These are phyloP conservation scores for Cordilura impudica DNA, from an alignment of 2,888 invertebrate species.

Conservation along the genomic window DNA sequence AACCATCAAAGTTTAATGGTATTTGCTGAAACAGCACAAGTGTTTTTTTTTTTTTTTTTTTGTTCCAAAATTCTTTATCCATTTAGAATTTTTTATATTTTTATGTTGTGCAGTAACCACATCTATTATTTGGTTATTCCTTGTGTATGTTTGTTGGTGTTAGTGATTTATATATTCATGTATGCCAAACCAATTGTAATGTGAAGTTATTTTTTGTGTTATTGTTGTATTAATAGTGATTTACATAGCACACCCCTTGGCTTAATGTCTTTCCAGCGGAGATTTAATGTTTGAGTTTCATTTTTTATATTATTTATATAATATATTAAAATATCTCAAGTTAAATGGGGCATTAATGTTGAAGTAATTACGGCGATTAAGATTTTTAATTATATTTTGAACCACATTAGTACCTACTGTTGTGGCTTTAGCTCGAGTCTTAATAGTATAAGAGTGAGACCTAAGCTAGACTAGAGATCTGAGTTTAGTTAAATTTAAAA, in stretches of 20 bases:
- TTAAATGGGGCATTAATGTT: not conserved
- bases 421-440: too few relatives aligned
- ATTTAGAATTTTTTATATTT: not conserved
- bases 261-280: not conserved
- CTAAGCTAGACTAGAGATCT: too few relatives aligned
- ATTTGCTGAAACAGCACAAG: conserved; percentile 16
- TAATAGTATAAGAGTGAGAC: too few relatives aligned
- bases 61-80: not conserved
- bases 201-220: conserved; percentile 1
- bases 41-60: not conserved
- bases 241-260: not conserved
- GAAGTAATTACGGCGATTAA: not conserved
- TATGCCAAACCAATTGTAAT: conserved; percentile 53
- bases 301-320: not conserved
- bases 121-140: conserved; percentile 58
- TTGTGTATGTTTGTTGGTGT: conserved; percentile 38
- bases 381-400: too few relatives aligned
- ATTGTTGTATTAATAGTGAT: not conserved
- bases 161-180: conserved; percentile 60
- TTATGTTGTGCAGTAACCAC: conserved; percentile 25
- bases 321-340: not conserved
- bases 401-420: too few relatives aligned
- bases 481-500: too few relatives aligned
- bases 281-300: not conserved
- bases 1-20: not conserved